phyloP scores from a whole-genome alignment of 35 echinoderm and acorn worm species.

The Apostichopus californicus region DNA sequence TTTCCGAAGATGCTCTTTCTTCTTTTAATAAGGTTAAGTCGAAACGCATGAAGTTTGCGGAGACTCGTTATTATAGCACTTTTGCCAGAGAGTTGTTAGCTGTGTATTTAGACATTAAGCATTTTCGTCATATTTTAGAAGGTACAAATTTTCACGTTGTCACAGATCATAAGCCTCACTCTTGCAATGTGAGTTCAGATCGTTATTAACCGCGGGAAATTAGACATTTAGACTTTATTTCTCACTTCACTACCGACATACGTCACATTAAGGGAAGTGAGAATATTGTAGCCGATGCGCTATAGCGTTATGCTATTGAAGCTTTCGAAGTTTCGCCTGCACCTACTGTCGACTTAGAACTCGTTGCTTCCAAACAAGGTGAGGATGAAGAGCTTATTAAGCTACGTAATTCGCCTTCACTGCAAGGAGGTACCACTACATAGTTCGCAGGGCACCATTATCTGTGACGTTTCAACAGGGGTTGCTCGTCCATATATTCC shows the following conservation, averaged over 20 bases:
- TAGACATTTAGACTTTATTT: conserved; percentile 55
- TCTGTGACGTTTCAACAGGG: conserved; percentile 61
- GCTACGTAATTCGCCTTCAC: neutral
- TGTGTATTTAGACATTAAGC: conserved; percentile 53
- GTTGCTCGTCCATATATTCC: conserved; percentile 58
- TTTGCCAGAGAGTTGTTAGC: conserved; percentile 64
- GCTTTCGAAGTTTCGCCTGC: neutral
- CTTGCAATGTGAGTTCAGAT: conserved; percentile 31
- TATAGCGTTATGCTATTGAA: conserved; percentile 15
- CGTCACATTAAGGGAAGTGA: conserved; percentile 51
- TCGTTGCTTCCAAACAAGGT: neutral
- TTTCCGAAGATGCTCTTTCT: neutral
- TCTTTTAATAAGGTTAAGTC: conserved; percentile 58
- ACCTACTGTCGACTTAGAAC: neutral
- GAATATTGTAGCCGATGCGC: conserved; percentile 50
- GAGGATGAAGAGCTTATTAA: conserved; percentile 4
- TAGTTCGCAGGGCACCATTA: conserved; percentile 32
- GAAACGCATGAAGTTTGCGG: conserved; percentile 48
- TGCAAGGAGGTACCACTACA: neutral
- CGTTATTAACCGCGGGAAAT: conserved; percentile 61
- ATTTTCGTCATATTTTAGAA: conserved; percentile 57
- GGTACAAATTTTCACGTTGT: conserved; percentile 38
- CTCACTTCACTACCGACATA: conserved; percentile 69
- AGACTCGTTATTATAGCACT: conserved; percentile 54
- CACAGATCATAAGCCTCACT: conserved; percentile 63